Evolutionary conservation across 1,140 invertebrate species (phyloP).

Genomic region (Coptotermes formosanus): DNA sequence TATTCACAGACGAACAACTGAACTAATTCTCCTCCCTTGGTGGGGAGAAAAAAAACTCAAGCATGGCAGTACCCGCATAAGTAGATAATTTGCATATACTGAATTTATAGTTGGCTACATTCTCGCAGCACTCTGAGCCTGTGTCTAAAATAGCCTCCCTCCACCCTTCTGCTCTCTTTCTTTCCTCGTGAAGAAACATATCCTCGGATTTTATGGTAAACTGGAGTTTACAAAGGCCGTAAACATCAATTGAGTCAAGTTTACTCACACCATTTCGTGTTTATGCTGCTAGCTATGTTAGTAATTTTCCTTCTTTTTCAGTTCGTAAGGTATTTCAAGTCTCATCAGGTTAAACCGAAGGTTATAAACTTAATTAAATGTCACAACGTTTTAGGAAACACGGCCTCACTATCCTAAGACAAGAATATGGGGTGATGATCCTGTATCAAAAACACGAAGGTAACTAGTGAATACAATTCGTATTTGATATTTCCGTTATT

Average conservation of each 20-base stretch:
- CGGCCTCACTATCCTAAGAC: background rate
- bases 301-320: background rate
- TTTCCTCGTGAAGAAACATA: background rate
- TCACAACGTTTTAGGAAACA: background rate
- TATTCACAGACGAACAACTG: background rate
- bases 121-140: background rate
- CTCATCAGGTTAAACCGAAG: background rate
- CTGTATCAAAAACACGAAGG: background rate
- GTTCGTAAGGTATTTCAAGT: background rate
- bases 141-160: background rate
- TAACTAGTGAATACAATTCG: background rate
- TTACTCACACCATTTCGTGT: background rate
- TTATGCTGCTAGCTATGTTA: background rate
- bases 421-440: background rate
- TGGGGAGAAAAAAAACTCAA: background rate
- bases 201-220: background rate
- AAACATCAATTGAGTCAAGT: background rate
- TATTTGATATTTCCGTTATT: too few species aligned
- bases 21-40: background rate
- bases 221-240: background rate
- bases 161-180: background rate
- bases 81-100: conserved; percentile 9
- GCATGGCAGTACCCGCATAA: background rate
- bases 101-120: background rate
- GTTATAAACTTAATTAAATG: conserved; percentile 3